A percentile compares a stretch with the other conserved stretches of the same genome.
Conservation (phyloP, 2,113 vertebrate genomes). For the Hyaena hyaena region DNA sequence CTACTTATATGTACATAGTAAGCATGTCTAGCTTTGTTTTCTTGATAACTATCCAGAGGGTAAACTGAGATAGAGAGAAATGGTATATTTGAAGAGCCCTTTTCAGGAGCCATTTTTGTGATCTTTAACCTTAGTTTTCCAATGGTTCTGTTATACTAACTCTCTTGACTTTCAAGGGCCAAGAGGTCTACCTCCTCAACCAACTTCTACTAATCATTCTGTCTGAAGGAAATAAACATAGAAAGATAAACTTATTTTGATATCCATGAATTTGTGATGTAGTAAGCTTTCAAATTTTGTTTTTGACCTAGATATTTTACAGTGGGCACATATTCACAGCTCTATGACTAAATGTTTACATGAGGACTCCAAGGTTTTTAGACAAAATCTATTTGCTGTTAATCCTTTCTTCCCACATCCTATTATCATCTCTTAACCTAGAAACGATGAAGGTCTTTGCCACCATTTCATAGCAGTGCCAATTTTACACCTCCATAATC, state of each 20-base stretch:
- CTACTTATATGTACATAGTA: not conserved
- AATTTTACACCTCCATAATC: not conserved
- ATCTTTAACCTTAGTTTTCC: not conserved
- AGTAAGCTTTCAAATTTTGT: slow-evolving; percentile 20
- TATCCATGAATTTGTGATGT: not conserved
- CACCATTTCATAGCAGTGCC: not conserved
- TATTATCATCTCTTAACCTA: not conserved
- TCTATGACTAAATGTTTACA: not conserved
- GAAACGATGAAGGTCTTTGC: not conserved
- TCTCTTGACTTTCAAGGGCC: not conserved
- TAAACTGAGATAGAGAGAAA: not conserved
- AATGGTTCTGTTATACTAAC: not conserved
- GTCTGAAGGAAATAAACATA: not conserved
- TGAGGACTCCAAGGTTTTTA: not conserved
- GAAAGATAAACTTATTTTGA: not conserved
- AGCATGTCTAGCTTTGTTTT: not conserved
- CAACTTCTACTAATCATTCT: slow-evolving; percentile 9
- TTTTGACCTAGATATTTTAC: not conserved
- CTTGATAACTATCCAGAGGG: not conserved
- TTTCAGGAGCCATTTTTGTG: not conserved
- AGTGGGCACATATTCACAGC: not conserved
- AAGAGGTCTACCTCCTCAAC: not conserved
- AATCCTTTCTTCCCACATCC: not conserved
- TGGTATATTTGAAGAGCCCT: not conserved
- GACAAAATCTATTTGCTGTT: not conserved